A percentile compares a stretch with the other conserved stretches of the same genome.
phyloP scores from a whole-genome alignment of 2,888 invertebrate species.

The Scaptomyza parva region DNA sequence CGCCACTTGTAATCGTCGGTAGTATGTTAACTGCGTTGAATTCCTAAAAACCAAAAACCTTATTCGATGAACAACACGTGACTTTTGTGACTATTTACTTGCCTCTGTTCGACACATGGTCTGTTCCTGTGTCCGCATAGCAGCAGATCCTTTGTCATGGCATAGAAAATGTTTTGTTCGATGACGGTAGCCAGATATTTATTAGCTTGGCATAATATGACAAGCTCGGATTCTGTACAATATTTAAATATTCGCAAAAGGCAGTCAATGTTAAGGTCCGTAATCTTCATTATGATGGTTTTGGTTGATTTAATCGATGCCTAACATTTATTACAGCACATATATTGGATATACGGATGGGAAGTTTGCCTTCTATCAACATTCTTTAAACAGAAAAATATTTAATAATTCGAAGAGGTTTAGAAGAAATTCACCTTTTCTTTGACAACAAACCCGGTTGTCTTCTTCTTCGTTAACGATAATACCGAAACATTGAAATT shows the following conservation, averaged over 20 bases:
- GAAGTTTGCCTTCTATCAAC: background rate
- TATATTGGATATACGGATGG: background rate
- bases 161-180: slow-evolving; percentile 82
- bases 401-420: background rate
- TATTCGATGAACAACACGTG: background rate
- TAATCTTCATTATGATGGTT: slow-evolving; percentile 55
- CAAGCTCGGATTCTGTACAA: slow-evolving; percentile 85
- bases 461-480: slow-evolving; percentile 3
- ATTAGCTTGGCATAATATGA: slow-evolving; percentile 85
- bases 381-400: slow-evolving; percentile 16
- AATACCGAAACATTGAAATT: background rate
- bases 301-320: slow-evolving; percentile 2
- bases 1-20: slow-evolving; percentile 82
- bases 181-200: slow-evolving; percentile 85
- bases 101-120: slow-evolving; percentile 73
- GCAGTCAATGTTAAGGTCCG: slow-evolving; percentile 83
- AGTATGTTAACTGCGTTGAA: slow-evolving; percentile 76
- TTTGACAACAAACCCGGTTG: slow-evolving; percentile 1
- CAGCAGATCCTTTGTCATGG: slow-evolving; percentile 77
- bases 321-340: slow-evolving; percentile 4
- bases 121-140: slow-evolving; percentile 82
- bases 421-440: background rate
- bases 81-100: background rate
- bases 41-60: slow-evolving; percentile 67
- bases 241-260: slow-evolving; percentile 86